Evolutionary conservation across 2,113 vertebrate genomes (phyloP).

Genomic region (Bos indicus): DNA sequence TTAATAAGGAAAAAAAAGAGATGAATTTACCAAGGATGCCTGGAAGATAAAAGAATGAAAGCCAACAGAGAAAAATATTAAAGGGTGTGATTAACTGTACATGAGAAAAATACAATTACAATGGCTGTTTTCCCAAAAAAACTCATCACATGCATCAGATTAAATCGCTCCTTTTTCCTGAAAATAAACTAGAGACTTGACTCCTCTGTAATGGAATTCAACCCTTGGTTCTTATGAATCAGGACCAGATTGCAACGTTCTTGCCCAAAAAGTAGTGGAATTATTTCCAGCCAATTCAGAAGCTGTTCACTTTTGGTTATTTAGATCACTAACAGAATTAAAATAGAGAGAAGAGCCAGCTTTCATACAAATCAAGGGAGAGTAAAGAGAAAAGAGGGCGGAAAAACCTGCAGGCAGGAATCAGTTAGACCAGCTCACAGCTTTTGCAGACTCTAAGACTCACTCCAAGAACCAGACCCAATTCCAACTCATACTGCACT

Average conservation of each 20-base stretch:
- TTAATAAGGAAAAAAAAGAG: conserved; percentile 49
- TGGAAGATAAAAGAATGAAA: conserved; percentile 35
- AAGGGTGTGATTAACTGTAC: conserved; percentile 24
- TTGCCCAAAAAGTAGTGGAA: conserved; percentile 68
- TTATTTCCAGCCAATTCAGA: conserved; percentile 71
- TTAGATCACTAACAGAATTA: neutral
- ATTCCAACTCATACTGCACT: neutral
- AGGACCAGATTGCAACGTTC: conserved; percentile 60
- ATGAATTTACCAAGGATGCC: conserved; percentile 1
- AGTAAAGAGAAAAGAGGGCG: neutral
- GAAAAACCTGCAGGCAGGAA: neutral
- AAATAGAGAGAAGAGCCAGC: neutral
- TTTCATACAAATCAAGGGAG: conserved; percentile 19
- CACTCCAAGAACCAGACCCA: neutral
- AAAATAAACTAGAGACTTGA: conserved; percentile 61
- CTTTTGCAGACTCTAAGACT: neutral
- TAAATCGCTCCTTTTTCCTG: conserved; percentile 42
- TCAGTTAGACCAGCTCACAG: neutral
- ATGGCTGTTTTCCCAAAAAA: neutral
- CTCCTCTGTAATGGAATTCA: conserved; percentile 65
- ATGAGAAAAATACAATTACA: neutral
- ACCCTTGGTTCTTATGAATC: conserved; percentile 68
- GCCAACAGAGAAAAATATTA: conserved; percentile 10
- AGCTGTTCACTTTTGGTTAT: conserved; percentile 24
- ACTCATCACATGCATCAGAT: conserved; percentile 1